A percentile compares a stretch with the other conserved stretches of the same genome.
These are phyloP conservation scores for Ariolimax columbianus DNA, from an alignment of 2,888 invertebrate genomes.

Conservation along the genomic window DNA sequence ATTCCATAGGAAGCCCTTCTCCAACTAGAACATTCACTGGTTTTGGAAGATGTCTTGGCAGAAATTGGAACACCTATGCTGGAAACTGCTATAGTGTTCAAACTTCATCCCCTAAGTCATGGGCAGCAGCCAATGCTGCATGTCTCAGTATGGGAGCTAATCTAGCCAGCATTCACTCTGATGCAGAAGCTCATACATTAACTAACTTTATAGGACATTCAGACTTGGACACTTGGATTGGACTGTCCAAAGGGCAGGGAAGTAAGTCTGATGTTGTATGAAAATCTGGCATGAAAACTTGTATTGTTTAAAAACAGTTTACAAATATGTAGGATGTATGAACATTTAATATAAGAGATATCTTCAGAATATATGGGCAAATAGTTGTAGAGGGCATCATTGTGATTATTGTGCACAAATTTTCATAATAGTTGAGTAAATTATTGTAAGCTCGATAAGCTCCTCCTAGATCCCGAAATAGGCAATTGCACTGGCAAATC, in stretches of 20 bases:
- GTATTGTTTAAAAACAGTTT: no score
- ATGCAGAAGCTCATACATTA: conserved; percentile 56
- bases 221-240: conserved; percentile 38
- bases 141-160: conserved; percentile 57
- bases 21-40: not conserved
- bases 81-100: conserved; percentile 57
- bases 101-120: conserved; percentile 36
- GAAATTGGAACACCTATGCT: conserved; percentile 54
- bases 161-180: conserved; percentile 56
- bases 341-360: no score
- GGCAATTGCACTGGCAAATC: no score
- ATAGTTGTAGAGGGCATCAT: no score
- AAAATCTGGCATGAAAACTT: no score
- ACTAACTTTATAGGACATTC: not conserved
- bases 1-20: not conserved
- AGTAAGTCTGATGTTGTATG: conserved; percentile 18
- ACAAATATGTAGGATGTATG: no score
- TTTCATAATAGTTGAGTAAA: no score
- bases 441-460: no score
- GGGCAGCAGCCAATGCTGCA: conserved; percentile 57
- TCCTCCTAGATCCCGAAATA: no score
- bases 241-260: conserved; percentile 27
- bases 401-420: no score
- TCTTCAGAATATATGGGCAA: no score
- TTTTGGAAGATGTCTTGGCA: conserved; percentile 54